Evolutionary conservation across 2,888 invertebrate species (phyloP).

Genomic region (Hesperia comma): DNA sequence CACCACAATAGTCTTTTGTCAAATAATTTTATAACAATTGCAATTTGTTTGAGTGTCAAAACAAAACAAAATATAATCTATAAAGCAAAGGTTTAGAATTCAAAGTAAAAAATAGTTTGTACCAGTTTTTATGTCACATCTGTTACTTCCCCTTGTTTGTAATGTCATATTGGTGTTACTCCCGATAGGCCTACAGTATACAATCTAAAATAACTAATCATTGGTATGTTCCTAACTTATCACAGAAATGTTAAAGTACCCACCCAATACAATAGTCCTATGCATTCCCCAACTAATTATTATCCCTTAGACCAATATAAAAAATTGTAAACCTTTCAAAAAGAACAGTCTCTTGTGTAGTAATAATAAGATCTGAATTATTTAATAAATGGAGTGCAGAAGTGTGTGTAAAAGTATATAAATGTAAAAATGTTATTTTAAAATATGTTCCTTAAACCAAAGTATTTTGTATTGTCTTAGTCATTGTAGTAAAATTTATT

Average conservation of each 20-base stretch:
- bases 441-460: no score
- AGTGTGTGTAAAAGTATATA: not conserved
- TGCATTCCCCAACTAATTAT: not conserved
- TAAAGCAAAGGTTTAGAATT: slow-evolving; percentile 24
- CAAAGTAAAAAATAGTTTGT: slow-evolving; percentile 34
- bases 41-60: slow-evolving; percentile 1
- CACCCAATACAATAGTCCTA: not conserved
- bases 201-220: slow-evolving; percentile 2
- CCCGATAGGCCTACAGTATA: slow-evolving; percentile 1
- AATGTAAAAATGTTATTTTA: not conserved
- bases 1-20: not conserved
- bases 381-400: no score
- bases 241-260: slow-evolving; percentile 1
- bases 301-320: not conserved
- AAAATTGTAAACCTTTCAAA: not conserved
- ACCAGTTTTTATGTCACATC: slow-evolving; percentile 13
- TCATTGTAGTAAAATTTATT: no score
- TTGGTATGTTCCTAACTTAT: not conserved
- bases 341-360: not conserved
- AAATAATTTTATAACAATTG: not conserved
- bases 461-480: no score
- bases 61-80: not conserved
- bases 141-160: slow-evolving; percentile 14
- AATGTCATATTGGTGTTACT: slow-evolving; percentile 16
- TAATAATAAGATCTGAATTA: no score